A percentile compares a stretch with the other conserved stretches of the same genome.
phyloP scores from a whole-genome alignment of 2,888 invertebrate species.

The Oxystoma pomonae region DNA sequence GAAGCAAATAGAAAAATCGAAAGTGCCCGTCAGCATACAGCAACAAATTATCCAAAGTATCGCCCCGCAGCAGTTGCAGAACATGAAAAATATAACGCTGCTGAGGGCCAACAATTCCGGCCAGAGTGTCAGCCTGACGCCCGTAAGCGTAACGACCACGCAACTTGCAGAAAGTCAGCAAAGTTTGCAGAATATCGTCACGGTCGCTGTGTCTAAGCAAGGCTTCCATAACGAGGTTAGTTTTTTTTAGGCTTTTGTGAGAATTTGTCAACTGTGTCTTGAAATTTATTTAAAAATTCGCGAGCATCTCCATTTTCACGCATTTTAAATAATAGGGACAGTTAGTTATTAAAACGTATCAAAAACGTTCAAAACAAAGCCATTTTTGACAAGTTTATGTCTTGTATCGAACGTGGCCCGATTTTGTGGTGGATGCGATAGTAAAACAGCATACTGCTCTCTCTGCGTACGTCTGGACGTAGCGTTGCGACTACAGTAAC shows the following conservation, averaged over 20 bases:
- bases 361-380: too few species aligned
- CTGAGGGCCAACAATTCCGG: conserved; percentile 33
- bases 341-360: too few species aligned
- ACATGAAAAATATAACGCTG: conserved; percentile 45
- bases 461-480: too few species aligned
- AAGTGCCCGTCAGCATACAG: conserved; percentile 30
- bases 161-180: conserved; percentile 12
- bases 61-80: conserved; percentile 43
- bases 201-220: conserved; percentile 32
- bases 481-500: too few species aligned
- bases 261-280: too few species aligned
- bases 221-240: conserved; percentile 19
- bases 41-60: conserved; percentile 43
- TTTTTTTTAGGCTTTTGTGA: neutral
- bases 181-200: conserved; percentile 28
- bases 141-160: conserved; percentile 14
- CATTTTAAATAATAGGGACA: too few species aligned
- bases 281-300: too few species aligned
- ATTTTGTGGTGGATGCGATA: too few species aligned
- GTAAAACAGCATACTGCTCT: too few species aligned
- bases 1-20: conserved; percentile 19
- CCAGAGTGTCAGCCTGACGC: conserved; percentile 22
- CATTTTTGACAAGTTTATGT: too few species aligned
- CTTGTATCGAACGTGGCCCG: too few species aligned
- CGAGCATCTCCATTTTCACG: too few species aligned